Percentiles rank a stretch among this genome's conserved stretches.
These are phyloP conservation scores for Drosophila kambysellisi DNA, from an alignment of 2,888 invertebrate species.

Conservation along the genomic window DNA sequence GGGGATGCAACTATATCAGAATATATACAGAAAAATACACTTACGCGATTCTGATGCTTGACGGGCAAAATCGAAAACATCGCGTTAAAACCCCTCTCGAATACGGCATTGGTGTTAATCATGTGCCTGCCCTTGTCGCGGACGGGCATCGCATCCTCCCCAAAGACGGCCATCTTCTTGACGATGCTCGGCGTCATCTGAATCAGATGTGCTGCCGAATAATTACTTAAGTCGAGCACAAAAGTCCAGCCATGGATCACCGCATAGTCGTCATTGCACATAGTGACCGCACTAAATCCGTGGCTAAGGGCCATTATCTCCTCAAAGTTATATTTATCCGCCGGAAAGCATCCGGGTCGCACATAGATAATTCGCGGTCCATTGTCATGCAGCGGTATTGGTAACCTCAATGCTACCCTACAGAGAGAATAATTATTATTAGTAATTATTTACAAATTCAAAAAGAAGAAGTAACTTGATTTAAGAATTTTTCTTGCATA, in stretches of 20 bases:
- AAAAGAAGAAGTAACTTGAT: not conserved
- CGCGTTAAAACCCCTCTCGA: slow-evolving; percentile 87
- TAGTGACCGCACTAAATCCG: slow-evolving; percentile 87
- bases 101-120: slow-evolving; percentile 87
- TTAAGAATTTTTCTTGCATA: not conserved
- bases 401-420: slow-evolving; percentile 48
- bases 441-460: not conserved
- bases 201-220: slow-evolving; percentile 86
- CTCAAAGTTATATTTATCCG: slow-evolving; percentile 84
- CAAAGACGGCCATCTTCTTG: slow-evolving; percentile 86
- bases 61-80: slow-evolving; percentile 87
- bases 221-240: slow-evolving; percentile 86
- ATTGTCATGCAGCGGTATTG: slow-evolving; percentile 82
- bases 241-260: slow-evolving; percentile 86
- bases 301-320: slow-evolving; percentile 86
- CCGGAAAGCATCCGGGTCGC: slow-evolving; percentile 85
- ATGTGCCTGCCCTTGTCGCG: slow-evolving; percentile 87
- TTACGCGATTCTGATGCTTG: slow-evolving; percentile 87
- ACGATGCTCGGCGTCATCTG: slow-evolving; percentile 87
- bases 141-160: slow-evolving; percentile 88
- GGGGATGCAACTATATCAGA: not conserved
- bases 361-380: slow-evolving; percentile 86
- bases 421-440: not conserved
- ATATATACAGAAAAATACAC: slow-evolving; percentile 64
- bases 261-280: slow-evolving; percentile 87